Conservation (phyloP, 2,113 vertebrate species). For the Tiliqua scincoides region DNA sequence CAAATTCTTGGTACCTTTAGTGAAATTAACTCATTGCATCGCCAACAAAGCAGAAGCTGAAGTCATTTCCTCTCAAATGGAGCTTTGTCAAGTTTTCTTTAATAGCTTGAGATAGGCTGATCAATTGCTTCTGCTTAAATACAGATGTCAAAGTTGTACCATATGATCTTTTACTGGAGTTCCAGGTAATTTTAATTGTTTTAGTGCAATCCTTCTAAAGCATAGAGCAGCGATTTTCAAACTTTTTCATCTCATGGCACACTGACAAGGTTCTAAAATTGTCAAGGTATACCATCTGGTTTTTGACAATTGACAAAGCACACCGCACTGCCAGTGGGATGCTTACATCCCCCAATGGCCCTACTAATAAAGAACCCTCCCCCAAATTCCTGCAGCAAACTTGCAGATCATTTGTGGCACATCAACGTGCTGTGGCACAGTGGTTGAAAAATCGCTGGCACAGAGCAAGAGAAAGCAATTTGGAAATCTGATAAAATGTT, state of each 20-base stretch:
- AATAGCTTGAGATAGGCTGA: background rate
- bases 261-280: no score
- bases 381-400: no score
- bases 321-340: no score
- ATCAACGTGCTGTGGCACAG: no score
- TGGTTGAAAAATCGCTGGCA: no score
- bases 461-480: background rate
- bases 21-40: background rate
- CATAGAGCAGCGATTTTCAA: no score
- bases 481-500: background rate
- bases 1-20: background rate
- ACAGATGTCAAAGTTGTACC: constrained; percentile 15
- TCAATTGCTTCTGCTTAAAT: background rate
- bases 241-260: no score
- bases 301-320: no score
- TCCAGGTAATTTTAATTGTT: background rate
- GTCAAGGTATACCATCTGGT: no score
- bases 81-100: background rate
- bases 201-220: constrained; percentile 1
- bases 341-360: no score
- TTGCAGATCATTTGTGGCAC: no score
- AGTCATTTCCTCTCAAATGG: background rate
- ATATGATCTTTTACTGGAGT: background rate
- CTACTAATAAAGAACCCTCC: no score
- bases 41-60: background rate